Base-by-base conservation (phyloP, 2,888 invertebrate genomes). In the Patella ulyssiponensis region DNA sequence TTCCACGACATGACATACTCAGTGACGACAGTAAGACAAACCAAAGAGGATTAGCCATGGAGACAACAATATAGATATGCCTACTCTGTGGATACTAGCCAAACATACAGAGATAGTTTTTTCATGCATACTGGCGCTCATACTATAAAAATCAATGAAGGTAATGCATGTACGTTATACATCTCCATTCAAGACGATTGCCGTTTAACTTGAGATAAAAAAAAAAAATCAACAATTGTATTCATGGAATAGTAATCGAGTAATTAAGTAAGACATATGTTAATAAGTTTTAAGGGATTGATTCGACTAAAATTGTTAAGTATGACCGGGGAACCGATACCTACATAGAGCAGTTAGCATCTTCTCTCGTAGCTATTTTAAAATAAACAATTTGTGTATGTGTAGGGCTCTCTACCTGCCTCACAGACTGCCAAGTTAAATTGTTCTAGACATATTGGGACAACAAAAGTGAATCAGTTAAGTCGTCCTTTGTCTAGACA, bases 361-460 rank as follows among this genome's bases (percentile, higher is more conserved):
- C 44, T 44, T 44, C 44, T 44, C 44, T 44, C 44, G 44, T 9
- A 64, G 5, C 23, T 64, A 64, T 64, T 64, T 64, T 23, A 23
- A 20, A 64, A 64, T 64, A 64, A 64, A 64, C 64, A 64, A 64
- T 64, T 44, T 64, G 12, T 64, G 64, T 64, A 64, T 64, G 23
- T 64, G 20, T 23, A 64, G 14, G 64, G 64, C 64, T 64, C 9
- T 58, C 12, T 23, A 23, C 64, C 23, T 64, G 64, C 20, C 23
- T 64, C 64, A 64, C 14, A 64, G 20, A 64, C 23, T 64, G 64
- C 64, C 64, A 64, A 64, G 64, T 64, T 64, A 64, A 64, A 64
- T 23, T 20, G 20, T 64, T 23, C 15, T 14, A 64, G 64, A 64
- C 64, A 64, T 23, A 64, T 64, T 64, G 64, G 23, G 44, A 44